These are phyloP conservation scores for Poeciliopsis turrubarensis DNA, from an alignment of 2,113 vertebrate species.

Conservation along the genomic window DNA sequence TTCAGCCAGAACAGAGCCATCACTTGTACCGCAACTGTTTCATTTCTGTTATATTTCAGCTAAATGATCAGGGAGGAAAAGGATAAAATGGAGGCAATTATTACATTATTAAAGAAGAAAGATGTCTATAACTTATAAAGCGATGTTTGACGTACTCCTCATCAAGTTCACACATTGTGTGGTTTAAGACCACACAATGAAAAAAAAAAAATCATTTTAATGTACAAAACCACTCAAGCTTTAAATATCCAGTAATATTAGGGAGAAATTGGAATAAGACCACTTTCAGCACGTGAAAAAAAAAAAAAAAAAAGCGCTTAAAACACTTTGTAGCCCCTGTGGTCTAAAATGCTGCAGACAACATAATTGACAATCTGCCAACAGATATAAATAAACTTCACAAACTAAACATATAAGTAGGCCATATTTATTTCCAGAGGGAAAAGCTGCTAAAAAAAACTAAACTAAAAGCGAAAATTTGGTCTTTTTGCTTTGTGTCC, in stretches of 20 bases:
- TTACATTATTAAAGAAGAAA: neutral
- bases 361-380: constrained; percentile 43
- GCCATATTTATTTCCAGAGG: constrained; percentile 34
- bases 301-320: constrained; percentile 13
- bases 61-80: neutral
- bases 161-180: neutral
- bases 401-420: constrained; percentile 27
- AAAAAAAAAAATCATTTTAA: constrained; percentile 5
- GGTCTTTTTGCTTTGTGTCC: constrained; percentile 8
- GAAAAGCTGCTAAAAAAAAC: constrained; percentile 17
- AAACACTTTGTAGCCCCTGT: constrained; percentile 25
- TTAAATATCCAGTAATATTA: constrained; percentile 30
- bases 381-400: constrained; percentile 50
- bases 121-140: neutral
- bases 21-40: neutral
- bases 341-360: constrained; percentile 20
- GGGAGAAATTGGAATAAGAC: constrained; percentile 27
- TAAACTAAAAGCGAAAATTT: constrained; percentile 16
- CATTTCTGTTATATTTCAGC: neutral
- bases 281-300: constrained; percentile 16
- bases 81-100: neutral
- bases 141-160: neutral
- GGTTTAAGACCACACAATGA: too few species aligned
- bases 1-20: neutral
- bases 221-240: constrained; percentile 21